Evolutionary conservation across 2,797 vertebrate genomes (phyloP), one percentile per base, ranked within the genome.

Genomic region (Galago senegalensis): DNA sequence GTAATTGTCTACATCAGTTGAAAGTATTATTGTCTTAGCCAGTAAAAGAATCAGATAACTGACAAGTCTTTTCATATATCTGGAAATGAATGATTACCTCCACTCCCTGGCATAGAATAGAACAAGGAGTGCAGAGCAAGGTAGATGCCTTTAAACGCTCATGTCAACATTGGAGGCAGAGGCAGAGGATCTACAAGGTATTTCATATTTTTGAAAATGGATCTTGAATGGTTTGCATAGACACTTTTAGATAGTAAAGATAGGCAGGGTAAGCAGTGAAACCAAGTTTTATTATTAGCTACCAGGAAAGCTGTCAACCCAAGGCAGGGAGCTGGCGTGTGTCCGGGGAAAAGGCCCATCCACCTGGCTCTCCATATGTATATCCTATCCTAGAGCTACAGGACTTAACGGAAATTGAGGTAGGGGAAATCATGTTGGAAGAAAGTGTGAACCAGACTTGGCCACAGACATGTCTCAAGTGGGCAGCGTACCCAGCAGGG

Each of bases 291-390:
- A 34, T 23, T 69, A 70, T 91, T 76, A 82, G 18, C 46, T 79
- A 29, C 31, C 23, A 65, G 56, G 43, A 96, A 93, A 80, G 10
- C 61, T 95, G 29, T 81, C 49, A 81, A 12, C 53, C 53, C 13
- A 67, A 76, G 43, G 13, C 11, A 84, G 40, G 61, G 70, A 87
- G 69, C 7, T 94, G 53, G 89, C 94, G 85, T 76, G 61, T 40
- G 1, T 80, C 65, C 0, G 3, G 73, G n/a, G 14, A 16, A n/a
- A 77, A 69, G 16, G 23, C 8, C 34, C 65, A 18, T n/a, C 6
- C 56, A 94, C 56, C 72, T 95, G 79, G 25, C 70, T 93, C 9
- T 89, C 76, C 94, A 80, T 69, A 65, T 83, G 91, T 34, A 11
- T 43, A 82, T 61, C 3, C 20, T 17, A 12, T 37, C 16, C 40